Conservation (phyloP, 2,797 vertebrate species). For the Bucorvus abyssinicus region DNA sequence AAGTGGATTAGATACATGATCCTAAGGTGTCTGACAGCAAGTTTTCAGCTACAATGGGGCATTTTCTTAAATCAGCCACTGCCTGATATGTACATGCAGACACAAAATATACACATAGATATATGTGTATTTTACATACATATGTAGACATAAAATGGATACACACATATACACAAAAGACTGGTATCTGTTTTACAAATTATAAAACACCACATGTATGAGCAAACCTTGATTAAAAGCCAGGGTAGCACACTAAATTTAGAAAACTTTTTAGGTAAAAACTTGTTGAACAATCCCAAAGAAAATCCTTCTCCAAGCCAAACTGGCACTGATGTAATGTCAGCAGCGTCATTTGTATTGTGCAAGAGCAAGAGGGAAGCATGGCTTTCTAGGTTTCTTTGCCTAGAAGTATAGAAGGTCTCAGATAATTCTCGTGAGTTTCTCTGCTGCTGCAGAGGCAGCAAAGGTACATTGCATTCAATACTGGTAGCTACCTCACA, state of each 20-base stretch:
- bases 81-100: not conserved
- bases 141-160: not conserved
- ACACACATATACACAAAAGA: rapidly evolving
- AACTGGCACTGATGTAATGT: not conserved
- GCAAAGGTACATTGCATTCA: not conserved
- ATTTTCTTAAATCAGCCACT: not conserved
- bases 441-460: not conserved
- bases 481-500: not conserved
- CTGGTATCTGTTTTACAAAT: not conserved
- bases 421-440: not conserved
- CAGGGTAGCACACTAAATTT: not conserved
- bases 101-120: not conserved
- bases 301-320: not conserved
- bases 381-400: not conserved
- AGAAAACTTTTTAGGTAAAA: not conserved
- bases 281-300: not conserved
- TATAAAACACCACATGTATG: not conserved
- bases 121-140: not conserved
- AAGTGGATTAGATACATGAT: not conserved
- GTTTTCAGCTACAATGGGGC: not conserved
- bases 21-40: not conserved
- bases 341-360: not conserved
- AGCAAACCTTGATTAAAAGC: not conserved
- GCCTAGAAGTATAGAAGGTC: not conserved
- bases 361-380: not conserved